phyloP scores from a whole-genome alignment of 2,113 vertebrate species.

The Ailurus styani region DNA sequence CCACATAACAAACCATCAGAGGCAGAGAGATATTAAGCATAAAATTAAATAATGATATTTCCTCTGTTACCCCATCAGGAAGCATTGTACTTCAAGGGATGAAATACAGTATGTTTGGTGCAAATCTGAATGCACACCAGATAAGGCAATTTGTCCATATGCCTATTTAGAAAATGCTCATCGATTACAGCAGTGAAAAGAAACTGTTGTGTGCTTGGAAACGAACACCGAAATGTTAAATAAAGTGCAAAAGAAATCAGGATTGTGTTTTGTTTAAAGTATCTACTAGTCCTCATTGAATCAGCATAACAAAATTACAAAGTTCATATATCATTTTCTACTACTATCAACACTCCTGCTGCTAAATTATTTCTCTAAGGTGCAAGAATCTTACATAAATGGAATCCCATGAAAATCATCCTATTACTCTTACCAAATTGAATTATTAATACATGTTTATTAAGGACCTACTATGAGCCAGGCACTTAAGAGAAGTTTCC shows the following conservation, averaged over 20 bases:
- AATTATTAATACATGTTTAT: background rate
- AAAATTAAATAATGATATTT: background rate
- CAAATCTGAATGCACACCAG: background rate
- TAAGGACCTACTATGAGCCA: background rate
- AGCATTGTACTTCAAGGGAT: background rate
- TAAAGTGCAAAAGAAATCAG: background rate
- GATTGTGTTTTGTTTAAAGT: background rate
- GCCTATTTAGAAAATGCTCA: background rate
- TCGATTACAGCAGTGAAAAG: background rate
- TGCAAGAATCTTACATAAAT: background rate
- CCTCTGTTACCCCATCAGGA: background rate
- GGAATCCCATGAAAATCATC: background rate
- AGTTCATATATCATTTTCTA: background rate
- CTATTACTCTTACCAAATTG: background rate
- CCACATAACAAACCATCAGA: background rate
- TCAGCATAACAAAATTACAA: background rate
- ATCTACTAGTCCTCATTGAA: background rate
- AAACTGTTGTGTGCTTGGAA: background rate
- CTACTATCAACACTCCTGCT: background rate
- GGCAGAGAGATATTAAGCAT: background rate
- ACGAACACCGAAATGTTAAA: constrained; percentile 4
- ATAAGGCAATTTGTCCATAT: background rate
- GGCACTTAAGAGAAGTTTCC: background rate
- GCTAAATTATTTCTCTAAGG: constrained; percentile 5
- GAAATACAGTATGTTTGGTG: background rate